These are phyloP conservation scores for Netelia fuscicornis DNA, from an alignment of 2,888 invertebrate genomes.

Conservation along the genomic window DNA sequence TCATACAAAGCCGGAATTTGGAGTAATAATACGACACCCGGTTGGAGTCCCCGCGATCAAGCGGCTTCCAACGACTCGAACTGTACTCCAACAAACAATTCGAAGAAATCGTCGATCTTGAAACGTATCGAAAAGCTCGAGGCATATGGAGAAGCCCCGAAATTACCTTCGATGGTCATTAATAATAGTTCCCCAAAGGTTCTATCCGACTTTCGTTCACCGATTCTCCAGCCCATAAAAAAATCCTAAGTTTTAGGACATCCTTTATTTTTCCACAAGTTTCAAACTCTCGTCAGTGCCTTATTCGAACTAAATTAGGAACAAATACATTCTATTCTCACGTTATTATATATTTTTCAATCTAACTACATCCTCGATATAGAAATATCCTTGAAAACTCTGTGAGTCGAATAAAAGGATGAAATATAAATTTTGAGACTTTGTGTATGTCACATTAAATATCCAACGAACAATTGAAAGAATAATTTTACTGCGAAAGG, in stretches of 20 bases:
- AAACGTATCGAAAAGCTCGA: constrained; percentile 86
- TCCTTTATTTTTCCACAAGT: not conserved
- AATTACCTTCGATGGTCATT: constrained; percentile 85
- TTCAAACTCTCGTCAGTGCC: not conserved
- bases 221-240: constrained; percentile 49
- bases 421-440: not conserved
- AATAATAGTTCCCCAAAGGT: constrained; percentile 84
- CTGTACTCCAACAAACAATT: constrained; percentile 51
- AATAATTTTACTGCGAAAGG: not conserved
- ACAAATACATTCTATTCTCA: too few relatives aligned
- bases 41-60: constrained; percentile 66
- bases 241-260: constrained; percentile 31
- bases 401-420: not conserved
- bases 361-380: not conserved
- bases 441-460: not conserved
- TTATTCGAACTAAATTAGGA: too few relatives aligned
- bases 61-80: constrained; percentile 18
- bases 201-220: constrained; percentile 72
- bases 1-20: constrained; percentile 32
- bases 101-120: constrained; percentile 70
- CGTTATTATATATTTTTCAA: not conserved
- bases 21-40: constrained; percentile 34
- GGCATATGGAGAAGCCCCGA: constrained; percentile 87
- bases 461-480: not conserved
- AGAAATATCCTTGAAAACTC: not conserved